Evolutionary conservation across 1,140 invertebrate species (phyloP).

Genomic region (Homarus americanus): DNA sequence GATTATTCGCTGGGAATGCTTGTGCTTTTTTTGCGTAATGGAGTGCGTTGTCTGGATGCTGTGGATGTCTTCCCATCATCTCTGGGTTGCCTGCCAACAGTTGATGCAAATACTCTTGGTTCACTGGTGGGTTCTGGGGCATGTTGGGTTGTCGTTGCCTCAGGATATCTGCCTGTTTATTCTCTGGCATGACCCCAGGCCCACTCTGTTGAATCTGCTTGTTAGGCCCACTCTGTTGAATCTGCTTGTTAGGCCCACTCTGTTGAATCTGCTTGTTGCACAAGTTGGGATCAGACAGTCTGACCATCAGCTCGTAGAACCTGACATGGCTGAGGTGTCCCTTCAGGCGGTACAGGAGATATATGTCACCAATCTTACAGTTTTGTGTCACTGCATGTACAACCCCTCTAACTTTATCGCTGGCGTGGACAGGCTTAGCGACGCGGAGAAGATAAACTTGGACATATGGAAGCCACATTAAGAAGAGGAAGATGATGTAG

Average conservation of each 20-base stretch:
- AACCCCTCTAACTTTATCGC: neutral
- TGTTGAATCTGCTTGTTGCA: neutral
- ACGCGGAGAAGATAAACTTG: constrained; percentile 30
- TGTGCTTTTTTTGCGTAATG: constrained; percentile 58
- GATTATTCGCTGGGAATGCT: constrained; percentile 67
- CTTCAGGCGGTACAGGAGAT: constrained; percentile 41
- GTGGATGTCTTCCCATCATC: constrained; percentile 25
- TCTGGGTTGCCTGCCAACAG: constrained; percentile 46
- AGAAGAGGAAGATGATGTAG: constrained; percentile 42
- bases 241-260: neutral
- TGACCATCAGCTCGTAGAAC: constrained; percentile 31
- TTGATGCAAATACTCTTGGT: constrained; percentile 58
- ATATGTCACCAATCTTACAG: constrained; percentile 50
- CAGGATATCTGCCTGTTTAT: neutral
- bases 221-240: neutral
- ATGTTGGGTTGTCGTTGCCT: constrained; percentile 3
- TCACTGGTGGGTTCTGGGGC: constrained; percentile 58
- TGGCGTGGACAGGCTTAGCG: constrained; percentile 30
- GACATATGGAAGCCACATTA: constrained; percentile 33
- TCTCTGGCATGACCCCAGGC: no score
- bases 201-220: neutral
- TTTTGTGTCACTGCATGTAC: neutral
- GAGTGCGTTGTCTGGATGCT: constrained; percentile 49
- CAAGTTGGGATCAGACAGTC: neutral
- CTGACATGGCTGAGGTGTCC: constrained; percentile 23